Conservation (phyloP, 2,888 invertebrate genomes). For the Drosophila borborema region DNA sequence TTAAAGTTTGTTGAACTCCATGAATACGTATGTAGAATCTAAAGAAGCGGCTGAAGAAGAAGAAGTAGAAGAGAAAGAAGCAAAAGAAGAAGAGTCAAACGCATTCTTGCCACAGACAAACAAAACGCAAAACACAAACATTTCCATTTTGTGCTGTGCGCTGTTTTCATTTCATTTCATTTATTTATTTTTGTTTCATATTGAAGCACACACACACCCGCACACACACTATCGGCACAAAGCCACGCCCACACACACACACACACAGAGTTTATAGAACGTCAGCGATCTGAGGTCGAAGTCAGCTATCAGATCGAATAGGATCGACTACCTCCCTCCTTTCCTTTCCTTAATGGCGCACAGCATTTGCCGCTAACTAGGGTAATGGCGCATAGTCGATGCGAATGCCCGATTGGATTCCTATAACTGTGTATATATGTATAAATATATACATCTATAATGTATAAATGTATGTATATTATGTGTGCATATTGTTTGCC, state of each 20-base stretch:
- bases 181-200: constrained; percentile 53
- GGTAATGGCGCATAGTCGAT: constrained; percentile 45
- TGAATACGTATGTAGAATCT: constrained; percentile 20
- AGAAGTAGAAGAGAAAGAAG: background rate
- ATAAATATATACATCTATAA: background rate
- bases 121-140: constrained; percentile 67
- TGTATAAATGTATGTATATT: background rate
- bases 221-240: constrained; percentile 29
- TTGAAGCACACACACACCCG: no score
- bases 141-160: constrained; percentile 42
- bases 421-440: background rate
- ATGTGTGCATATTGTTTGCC: background rate
- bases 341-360: constrained; percentile 19
- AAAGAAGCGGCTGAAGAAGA: background rate
- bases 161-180: constrained; percentile 39
- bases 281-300: constrained; percentile 41
- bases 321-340: constrained; percentile 7
- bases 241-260: constrained; percentile 11
- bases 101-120: constrained; percentile 64
- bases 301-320: constrained; percentile 32
- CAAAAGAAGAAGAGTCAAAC: constrained; percentile 22
- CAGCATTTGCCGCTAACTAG: constrained; percentile 39
- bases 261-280: constrained; percentile 3
- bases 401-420: constrained; percentile 38
- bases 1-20: constrained; percentile 75